phyloP scores from a whole-genome alignment of 1,140 invertebrate genomes.

The Eriosoma lanigerum region DNA sequence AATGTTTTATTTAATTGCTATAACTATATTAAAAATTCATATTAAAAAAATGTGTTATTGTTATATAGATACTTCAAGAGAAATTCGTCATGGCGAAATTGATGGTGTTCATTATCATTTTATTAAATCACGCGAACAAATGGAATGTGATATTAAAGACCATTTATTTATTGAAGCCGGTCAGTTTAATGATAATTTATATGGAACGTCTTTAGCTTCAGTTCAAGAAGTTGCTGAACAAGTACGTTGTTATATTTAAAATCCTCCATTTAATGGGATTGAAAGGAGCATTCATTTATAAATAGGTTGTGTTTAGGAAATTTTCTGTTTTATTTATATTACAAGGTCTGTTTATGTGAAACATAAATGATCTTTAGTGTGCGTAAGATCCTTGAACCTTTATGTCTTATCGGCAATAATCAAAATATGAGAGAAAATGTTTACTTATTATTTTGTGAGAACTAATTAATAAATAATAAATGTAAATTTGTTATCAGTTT shows the following conservation, averaged over 20 bases:
- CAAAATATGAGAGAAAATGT: too few species aligned
- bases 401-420: too few species aligned
- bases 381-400: too few species aligned
- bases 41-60: not conserved
- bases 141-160: constrained; percentile 98
- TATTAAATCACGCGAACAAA: constrained; percentile 93
- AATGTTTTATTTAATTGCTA: constrained; percentile 23
- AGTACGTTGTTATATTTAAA: constrained; percentile 16
- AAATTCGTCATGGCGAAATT: constrained; percentile 92
- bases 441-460: too few species aligned
- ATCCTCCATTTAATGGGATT: too few species aligned
- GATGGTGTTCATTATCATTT: constrained; percentile 99
- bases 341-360: too few species aligned
- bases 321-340: too few species aligned
- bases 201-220: constrained; percentile 96
- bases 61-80: constrained; percentile 79
- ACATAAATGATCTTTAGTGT: too few species aligned
- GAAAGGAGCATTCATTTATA: too few species aligned
- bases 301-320: too few species aligned
- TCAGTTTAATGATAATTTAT: constrained; percentile 99
- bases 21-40: not conserved
- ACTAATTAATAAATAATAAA: too few species aligned
- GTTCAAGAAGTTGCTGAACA: constrained; percentile 93
- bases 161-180: constrained; percentile 99
- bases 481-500: too few species aligned